Conservation (phyloP, 2,888 invertebrate genomes). For the Scaptomyza tumidula region DNA sequence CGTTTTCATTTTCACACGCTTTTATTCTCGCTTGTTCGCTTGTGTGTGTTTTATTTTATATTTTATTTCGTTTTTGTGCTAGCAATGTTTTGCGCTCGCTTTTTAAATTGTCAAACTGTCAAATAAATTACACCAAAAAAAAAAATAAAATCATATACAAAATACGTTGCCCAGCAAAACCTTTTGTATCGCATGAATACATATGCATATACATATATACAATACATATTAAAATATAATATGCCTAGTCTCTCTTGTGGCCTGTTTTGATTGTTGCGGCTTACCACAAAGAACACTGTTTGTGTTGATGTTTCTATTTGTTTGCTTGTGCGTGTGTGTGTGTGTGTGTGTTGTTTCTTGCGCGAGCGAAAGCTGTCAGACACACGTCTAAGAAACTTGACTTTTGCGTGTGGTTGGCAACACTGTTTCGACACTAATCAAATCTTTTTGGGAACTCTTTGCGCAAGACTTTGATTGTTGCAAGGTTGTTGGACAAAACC, state of each 20-base stretch:
- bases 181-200: conserved; percentile 24
- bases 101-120: conserved; percentile 75
- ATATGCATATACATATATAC: background rate
- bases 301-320: background rate
- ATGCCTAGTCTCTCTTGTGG: conserved; percentile 39
- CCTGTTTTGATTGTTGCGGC: conserved; percentile 50
- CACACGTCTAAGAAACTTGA: conserved; percentile 13
- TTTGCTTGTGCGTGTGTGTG: background rate
- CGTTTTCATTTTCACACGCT: conserved; percentile 62
- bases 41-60: background rate
- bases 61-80: background rate
- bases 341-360: background rate
- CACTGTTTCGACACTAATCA: background rate
- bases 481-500: background rate
- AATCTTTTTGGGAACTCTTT: background rate
- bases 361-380: conserved; percentile 31
- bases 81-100: conserved; percentile 29
- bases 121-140: conserved; percentile 72
- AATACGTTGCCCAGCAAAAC: conserved; percentile 13
- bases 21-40: conserved; percentile 27
- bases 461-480: background rate
- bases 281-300: conserved; percentile 21
- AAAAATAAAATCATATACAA: background rate
- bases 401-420: conserved; percentile 1
- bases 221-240: conserved; percentile 37